A percentile compares a stretch with the other conserved stretches of the same genome.
Conservation (phyloP, 2,888 invertebrate species). For the Dione juno region DNA sequence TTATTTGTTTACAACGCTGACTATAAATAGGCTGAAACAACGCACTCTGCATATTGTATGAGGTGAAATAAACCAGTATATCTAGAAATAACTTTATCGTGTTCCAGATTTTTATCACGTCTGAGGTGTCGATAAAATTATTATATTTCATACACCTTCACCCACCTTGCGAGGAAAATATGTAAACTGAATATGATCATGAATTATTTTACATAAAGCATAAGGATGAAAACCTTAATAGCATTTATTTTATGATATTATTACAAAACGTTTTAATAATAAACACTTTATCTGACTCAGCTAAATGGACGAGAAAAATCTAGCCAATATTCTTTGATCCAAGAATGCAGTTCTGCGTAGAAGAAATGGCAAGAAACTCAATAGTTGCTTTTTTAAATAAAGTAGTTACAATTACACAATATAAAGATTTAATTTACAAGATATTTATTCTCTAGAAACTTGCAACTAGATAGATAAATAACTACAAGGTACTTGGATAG, state of each 20-base stretch:
- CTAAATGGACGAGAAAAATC: too few species aligned
- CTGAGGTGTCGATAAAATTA: constrained; percentile 1
- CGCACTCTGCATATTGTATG: constrained; percentile 12
- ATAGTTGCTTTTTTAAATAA: too few species aligned
- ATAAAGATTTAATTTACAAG: too few species aligned
- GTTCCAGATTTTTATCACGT: constrained; percentile 17
- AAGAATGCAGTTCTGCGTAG: too few species aligned
- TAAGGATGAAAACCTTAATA: neutral
- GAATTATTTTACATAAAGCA: too few species aligned
- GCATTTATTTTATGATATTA: neutral
- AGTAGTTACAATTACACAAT: too few species aligned
- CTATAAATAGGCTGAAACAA: constrained; percentile 11
- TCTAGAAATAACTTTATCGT: constrained; percentile 14
- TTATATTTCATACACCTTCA: neutral
- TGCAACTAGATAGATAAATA: too few species aligned
- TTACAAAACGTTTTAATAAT: neutral
- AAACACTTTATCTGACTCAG: too few species aligned
- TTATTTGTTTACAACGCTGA: constrained; percentile 5
- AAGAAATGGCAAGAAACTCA: too few species aligned
- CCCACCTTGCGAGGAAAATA: neutral
- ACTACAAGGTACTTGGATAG: too few species aligned
- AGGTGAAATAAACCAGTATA: constrained; percentile 14
- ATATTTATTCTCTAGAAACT: too few species aligned
- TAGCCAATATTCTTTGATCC: too few species aligned
- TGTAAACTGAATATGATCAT: neutral